Evolutionary conservation across 1,140 invertebrate species (phyloP).

Genomic region (Trachelipus rathkii): DNA sequence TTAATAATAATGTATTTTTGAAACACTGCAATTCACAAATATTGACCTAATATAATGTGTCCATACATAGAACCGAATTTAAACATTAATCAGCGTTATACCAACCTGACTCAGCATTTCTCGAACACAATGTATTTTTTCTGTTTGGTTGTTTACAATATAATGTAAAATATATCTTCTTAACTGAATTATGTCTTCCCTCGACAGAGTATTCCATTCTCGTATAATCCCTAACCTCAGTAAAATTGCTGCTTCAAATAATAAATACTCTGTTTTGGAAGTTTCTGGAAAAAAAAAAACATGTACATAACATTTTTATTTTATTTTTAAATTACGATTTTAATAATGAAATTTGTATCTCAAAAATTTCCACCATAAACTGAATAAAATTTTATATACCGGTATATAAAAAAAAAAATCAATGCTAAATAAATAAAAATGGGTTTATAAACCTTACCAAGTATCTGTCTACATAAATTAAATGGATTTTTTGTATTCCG

Average conservation of each 20-base stretch:
- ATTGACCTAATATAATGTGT: no score
- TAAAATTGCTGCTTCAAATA: constrained; percentile 80
- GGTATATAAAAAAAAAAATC: no score
- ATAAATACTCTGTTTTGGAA: constrained; percentile 71
- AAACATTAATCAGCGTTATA: not conserved
- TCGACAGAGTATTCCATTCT: constrained; percentile 69
- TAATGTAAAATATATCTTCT: constrained; percentile 74
- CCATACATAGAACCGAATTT: no score
- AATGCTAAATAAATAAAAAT: not conserved
- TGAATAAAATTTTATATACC: not conserved
- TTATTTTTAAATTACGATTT: no score
- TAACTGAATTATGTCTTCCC: constrained; percentile 65
- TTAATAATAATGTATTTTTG: no score
- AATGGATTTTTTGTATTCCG: constrained; percentile 77
- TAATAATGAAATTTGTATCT: no score
- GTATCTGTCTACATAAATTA: constrained; percentile 70
- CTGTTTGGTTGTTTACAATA: constrained; percentile 63
- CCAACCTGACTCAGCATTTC: constrained; percentile 66
- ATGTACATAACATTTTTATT: not conserved
- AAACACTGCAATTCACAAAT: no score
- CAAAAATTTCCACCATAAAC: constrained; percentile 7
- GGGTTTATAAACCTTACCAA: constrained; percentile 55
- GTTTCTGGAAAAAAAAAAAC: constrained; percentile 57
- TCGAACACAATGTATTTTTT: constrained; percentile 57
- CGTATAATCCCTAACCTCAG: constrained; percentile 74